These are phyloP conservation scores for Mythimna loreyi DNA, from an alignment of 2,888 invertebrate genomes.

Conservation along the genomic window DNA sequence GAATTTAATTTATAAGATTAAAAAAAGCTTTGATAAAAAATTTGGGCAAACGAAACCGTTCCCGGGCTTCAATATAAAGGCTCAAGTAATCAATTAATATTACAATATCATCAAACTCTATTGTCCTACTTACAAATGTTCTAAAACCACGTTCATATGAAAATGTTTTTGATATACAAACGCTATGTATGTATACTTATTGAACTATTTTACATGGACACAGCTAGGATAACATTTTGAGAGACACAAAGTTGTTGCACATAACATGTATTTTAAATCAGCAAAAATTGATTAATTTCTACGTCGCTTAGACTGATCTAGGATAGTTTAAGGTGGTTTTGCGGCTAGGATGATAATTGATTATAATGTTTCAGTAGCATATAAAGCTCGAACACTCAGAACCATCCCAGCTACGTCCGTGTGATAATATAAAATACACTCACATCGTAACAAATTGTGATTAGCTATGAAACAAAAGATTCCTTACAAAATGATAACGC, in stretches of 20 bases:
- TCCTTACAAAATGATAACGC: constrained; percentile 65
- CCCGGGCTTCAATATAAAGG: constrained; percentile 63
- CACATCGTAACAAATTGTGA: constrained; percentile 85
- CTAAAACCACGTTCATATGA: constrained; percentile 84
- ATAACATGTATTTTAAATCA: background rate
- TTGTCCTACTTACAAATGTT: constrained; percentile 78
- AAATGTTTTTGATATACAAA: constrained; percentile 87
- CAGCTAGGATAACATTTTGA: constrained; percentile 35
- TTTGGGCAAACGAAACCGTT: constrained; percentile 36
- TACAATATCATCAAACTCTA: constrained; percentile 68
- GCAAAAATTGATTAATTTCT: background rate
- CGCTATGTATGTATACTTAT: constrained; percentile 85
- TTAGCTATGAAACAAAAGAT: constrained; percentile 72
- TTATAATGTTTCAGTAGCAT: background rate
- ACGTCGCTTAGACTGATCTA: background rate
- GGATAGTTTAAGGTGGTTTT: background rate
- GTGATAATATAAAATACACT: constrained; percentile 85
- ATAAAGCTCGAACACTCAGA: constrained; percentile 15
- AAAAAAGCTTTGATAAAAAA: background rate
- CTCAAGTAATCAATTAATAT: constrained; percentile 63
- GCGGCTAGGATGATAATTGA: background rate
- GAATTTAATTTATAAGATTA: background rate
- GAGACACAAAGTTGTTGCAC: background rate
- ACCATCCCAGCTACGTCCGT: constrained; percentile 36
- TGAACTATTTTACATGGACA: constrained; percentile 70